These are phyloP conservation scores for Auanema sp. DNA, from an alignment of 2,888 invertebrate genomes.

Conservation along the genomic window DNA sequence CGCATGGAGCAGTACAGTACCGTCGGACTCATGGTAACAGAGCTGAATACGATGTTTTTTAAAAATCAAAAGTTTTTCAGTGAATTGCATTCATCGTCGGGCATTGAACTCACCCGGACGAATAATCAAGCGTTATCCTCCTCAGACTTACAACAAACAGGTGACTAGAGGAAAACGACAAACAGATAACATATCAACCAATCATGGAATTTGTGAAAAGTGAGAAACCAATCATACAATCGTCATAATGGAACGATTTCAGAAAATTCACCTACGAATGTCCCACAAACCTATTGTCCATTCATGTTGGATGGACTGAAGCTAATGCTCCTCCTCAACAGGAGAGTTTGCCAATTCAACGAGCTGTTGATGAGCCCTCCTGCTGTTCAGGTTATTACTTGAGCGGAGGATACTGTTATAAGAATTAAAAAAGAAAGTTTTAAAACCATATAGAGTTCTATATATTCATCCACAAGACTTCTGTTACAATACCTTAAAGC, in stretches of 20 bases:
- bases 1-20: too few species aligned
- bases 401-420: conserved; percentile 38
- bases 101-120: too few species aligned
- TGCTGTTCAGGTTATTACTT: conserved; percentile 50
- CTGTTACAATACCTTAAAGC: too few species aligned
- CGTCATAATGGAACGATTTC: conserved; percentile 11
- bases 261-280: conserved; percentile 60
- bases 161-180: conserved; percentile 25
- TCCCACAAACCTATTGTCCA: conserved; percentile 58
- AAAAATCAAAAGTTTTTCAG: too few species aligned
- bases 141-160: too few species aligned
- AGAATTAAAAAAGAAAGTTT: conserved; percentile 21
- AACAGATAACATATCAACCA: conserved; percentile 12
- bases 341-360: conserved; percentile 15
- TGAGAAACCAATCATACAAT: neutral
- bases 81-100: too few species aligned
- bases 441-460: neutral
- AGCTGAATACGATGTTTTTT: too few species aligned
- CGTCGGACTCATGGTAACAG: too few species aligned
- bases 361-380: conserved; percentile 28
- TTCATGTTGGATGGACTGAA: conserved; percentile 51
- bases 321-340: conserved; percentile 11
- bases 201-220: conserved; percentile 29
- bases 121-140: too few species aligned
- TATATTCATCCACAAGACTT: too few species aligned